A percentile compares a stretch with the other conserved stretches of the same genome.
These are phyloP conservation scores for Zele albiditarsus DNA, from an alignment of 2,888 invertebrate genomes.

Conservation along the genomic window DNA sequence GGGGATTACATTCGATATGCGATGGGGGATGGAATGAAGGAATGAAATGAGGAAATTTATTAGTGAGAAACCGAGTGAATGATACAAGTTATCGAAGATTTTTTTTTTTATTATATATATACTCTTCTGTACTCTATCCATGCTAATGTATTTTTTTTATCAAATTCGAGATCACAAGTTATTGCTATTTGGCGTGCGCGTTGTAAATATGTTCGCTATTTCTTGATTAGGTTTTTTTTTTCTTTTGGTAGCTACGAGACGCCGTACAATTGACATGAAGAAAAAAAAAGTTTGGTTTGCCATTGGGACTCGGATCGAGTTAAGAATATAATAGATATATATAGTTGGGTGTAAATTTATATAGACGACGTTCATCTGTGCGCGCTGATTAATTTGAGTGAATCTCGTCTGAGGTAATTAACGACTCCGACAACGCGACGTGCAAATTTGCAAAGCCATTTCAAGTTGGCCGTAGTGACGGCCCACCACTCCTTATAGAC, in stretches of 20 bases:
- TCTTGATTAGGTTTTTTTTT: not conserved
- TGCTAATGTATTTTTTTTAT: constrained; percentile 28
- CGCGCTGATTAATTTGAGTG: not conserved
- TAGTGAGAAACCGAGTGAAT: not conserved
- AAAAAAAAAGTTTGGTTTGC: not conserved
- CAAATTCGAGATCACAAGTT: constrained; percentile 20
- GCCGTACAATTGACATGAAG: not conserved
- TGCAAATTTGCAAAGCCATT: constrained; percentile 71
- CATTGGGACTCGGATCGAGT: not conserved
- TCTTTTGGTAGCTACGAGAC: too few relatives aligned
- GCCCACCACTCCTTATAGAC: constrained; percentile 39
- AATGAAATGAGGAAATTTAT: not conserved
- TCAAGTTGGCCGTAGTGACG: constrained; percentile 63
- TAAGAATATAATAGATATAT: not conserved
- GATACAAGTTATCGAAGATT: constrained; percentile 17
- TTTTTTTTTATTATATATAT: not conserved
- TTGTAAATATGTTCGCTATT: not conserved
- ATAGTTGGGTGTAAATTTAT: not conserved
- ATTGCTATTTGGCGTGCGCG: constrained; percentile 18
- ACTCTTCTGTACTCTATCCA: not conserved
- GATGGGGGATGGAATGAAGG: not conserved
- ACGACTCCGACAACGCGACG: constrained; percentile 59
- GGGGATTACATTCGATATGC: constrained; percentile 1
- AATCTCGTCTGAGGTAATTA: constrained; percentile 61
- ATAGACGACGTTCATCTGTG: constrained; percentile 8